Evolutionary conservation across 2,888 invertebrate genomes (phyloP).

Genomic region (Opisthograptis luteolata): DNA sequence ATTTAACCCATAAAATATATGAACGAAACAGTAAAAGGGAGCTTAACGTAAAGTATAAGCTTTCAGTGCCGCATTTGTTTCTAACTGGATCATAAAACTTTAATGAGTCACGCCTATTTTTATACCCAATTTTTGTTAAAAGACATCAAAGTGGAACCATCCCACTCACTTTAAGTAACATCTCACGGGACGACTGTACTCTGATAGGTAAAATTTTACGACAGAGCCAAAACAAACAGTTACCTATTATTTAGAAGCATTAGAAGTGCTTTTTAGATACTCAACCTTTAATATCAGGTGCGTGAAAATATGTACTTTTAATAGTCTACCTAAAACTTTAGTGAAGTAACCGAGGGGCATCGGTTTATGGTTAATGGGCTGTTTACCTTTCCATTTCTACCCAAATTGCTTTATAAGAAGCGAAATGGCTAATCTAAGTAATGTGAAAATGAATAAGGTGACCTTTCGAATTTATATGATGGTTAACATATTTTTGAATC

Average conservation of each 20-base stretch:
- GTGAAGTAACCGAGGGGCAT: slow-evolving; percentile 43
- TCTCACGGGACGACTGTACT: slow-evolving; percentile 43
- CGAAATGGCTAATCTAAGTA: slow-evolving; percentile 50
- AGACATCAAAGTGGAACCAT: slow-evolving; percentile 37
- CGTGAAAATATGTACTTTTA: slow-evolving; percentile 76
- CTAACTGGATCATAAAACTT: slow-evolving; percentile 39
- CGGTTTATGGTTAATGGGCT: slow-evolving; percentile 27
- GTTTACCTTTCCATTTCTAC: slow-evolving; percentile 45
- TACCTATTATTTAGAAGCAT: slow-evolving; percentile 76
- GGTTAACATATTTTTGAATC: slow-evolving; percentile 50
- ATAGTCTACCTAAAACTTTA: slow-evolving; percentile 51
- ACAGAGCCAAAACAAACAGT: slow-evolving; percentile 56
- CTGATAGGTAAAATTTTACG: slow-evolving; percentile 60
- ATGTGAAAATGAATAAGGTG: slow-evolving; percentile 52
- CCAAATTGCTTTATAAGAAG: slow-evolving; percentile 66
- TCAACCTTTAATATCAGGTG: slow-evolving; percentile 61
- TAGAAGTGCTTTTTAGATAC: slow-evolving; percentile 72
- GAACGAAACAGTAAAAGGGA: slow-evolving; percentile 12
- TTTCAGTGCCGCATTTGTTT: slow-evolving; percentile 22
- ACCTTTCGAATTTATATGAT: slow-evolving; percentile 49
- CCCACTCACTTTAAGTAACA: slow-evolving; percentile 47
- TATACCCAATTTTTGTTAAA: slow-evolving; percentile 41
- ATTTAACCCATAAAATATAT: neutral
- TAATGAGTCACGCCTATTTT: slow-evolving; percentile 35
- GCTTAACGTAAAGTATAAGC: slow-evolving; percentile 6